phyloP scores from a whole-genome alignment of 2,113 vertebrate genomes.

The Lagopus leucura region DNA sequence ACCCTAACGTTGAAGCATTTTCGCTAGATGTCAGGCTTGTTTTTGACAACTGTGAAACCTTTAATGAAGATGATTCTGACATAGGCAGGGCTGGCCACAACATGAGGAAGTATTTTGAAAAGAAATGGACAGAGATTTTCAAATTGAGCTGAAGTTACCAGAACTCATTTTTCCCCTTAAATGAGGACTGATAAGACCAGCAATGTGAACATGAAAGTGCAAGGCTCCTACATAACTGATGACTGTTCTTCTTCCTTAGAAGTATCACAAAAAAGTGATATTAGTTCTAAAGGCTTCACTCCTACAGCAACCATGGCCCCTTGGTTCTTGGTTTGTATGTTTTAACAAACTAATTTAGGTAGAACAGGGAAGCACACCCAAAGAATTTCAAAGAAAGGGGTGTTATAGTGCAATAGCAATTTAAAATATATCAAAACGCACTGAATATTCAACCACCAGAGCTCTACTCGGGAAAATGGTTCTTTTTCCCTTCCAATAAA shows the following conservation, averaged over 20 bases:
- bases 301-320: constrained; percentile 80
- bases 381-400: constrained; percentile 93
- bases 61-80: constrained; percentile 99
- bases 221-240: constrained; percentile 75
- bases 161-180: constrained; percentile 48
- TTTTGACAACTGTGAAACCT: constrained; percentile 99
- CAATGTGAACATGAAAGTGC: constrained; percentile 82
- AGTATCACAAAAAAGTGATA: constrained; percentile 75
- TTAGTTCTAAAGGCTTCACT: constrained; percentile 80
- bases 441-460: constrained; percentile 98
- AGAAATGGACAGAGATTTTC: constrained; percentile 97
- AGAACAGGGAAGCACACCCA: constrained; percentile 95
- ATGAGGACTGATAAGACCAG: constrained; percentile 81
- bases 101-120: constrained; percentile 99
- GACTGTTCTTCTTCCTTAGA: constrained; percentile 72
- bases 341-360: constrained; percentile 89
- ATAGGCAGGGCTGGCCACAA: constrained; percentile 97
- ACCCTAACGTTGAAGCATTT: constrained; percentile 95
- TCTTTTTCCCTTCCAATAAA: constrained; percentile 98
- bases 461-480: constrained; percentile 90
- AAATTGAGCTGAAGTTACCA: constrained; percentile 90
- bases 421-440: constrained; percentile 94
- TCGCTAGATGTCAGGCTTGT: constrained; percentile 97
- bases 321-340: constrained; percentile 85
- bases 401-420: constrained; percentile 99